Evolutionary conservation across 2,113 vertebrate genomes (phyloP).

Genomic region (Aldabrachelys gigantea): DNA sequence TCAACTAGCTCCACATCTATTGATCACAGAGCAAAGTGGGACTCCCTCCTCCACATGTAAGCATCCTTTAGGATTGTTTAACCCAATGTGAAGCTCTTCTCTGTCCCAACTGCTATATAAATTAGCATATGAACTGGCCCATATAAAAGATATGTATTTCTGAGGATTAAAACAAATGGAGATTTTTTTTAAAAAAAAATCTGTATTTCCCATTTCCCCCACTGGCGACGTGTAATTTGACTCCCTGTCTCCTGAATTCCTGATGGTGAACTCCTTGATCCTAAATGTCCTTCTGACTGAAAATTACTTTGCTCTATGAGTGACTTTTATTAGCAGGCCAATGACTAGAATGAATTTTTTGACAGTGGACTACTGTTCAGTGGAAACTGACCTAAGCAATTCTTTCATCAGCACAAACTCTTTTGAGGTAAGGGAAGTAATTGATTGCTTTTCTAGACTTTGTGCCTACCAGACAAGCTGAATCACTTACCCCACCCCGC

Average conservation of each 20-base stretch:
- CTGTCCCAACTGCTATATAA: rapidly evolving
- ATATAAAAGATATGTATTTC: not conserved
- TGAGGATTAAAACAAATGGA: conserved; percentile 13
- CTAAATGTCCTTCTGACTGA: conserved; percentile 49
- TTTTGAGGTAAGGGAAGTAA: conserved; percentile 60
- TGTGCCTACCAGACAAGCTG: not conserved
- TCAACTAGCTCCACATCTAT: not conserved
- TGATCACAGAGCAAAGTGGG: not conserved
- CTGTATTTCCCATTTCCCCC: not conserved
- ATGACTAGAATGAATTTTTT: conserved; percentile 58
- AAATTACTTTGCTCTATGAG: conserved; percentile 52
- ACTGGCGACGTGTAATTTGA: conserved; percentile 45
- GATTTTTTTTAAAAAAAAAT: not conserved
- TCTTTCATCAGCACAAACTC: conserved; percentile 19
- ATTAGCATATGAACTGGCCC: not conserved
- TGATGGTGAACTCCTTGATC: conserved; percentile 46
- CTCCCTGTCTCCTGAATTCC: not conserved
- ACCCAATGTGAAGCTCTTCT: not conserved
- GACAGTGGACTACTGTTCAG: conserved; percentile 45
- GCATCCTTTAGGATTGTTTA: not conserved
- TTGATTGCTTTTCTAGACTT: conserved; percentile 45
- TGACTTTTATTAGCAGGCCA: conserved; percentile 52
- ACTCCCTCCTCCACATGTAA: too few species aligned
- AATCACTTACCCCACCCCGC: not conserved
- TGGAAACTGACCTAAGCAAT: conserved; percentile 47